Conservation (phyloP, 1,140 invertebrate genomes). For the Paraescarpia echinospica region DNA sequence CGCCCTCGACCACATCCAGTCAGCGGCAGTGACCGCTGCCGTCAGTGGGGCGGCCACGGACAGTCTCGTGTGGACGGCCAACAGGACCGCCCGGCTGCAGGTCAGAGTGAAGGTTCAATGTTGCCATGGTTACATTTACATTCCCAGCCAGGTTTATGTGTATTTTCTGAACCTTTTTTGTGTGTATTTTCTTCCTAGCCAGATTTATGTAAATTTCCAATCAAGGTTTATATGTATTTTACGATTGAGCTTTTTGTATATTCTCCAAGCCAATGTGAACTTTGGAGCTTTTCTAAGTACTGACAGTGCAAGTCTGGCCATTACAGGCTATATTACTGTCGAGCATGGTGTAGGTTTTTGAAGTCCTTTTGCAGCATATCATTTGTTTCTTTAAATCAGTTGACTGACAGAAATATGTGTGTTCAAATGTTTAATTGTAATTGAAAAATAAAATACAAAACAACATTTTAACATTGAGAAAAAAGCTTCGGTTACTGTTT, state of each 20-base stretch:
- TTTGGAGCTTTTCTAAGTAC: too few relatives aligned
- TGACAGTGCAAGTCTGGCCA: neutral
- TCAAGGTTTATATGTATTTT: too few relatives aligned
- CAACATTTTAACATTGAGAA: neutral
- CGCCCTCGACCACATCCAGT: slow-evolving; percentile 1
- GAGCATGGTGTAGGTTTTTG: neutral
- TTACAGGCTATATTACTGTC: neutral
- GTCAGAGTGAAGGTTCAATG: neutral
- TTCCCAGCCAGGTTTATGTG: too few relatives aligned
- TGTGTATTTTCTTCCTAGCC: too few relatives aligned
- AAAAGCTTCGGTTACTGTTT: neutral
- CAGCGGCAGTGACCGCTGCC: neutral
- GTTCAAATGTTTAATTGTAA: neutral
- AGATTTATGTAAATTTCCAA: too few relatives aligned
- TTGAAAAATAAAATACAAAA: neutral
- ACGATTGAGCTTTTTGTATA: too few relatives aligned
- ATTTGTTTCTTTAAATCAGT: too few relatives aligned
- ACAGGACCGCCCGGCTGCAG: neutral
- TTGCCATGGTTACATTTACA: neutral
- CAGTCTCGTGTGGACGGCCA: neutral
- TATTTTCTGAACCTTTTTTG: too few relatives aligned
- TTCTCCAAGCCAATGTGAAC: too few relatives aligned
- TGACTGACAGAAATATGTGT: too few relatives aligned
- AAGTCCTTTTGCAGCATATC: neutral
- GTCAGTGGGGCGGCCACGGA: neutral